Percentiles rank a stretch among this genome's conserved stretches.
Conservation (phyloP, 2,888 invertebrate species). For the Brachypterus glaber region DNA sequence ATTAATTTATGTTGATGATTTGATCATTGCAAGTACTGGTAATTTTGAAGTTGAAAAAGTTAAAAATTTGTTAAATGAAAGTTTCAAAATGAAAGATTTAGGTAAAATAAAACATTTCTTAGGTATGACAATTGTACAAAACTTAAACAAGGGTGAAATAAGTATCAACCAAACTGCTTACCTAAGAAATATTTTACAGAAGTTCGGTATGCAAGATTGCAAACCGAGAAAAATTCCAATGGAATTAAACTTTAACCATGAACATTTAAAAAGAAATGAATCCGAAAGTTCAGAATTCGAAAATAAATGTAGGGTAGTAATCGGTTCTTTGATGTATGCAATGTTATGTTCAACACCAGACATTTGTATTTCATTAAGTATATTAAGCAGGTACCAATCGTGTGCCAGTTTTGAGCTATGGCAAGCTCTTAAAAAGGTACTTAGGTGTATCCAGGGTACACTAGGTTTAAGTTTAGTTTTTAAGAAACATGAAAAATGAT, state of each 20-base stretch:
- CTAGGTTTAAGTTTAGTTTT: conserved; percentile 15
- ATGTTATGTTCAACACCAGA: conserved; percentile 17
- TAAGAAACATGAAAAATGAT: conserved; percentile 6
- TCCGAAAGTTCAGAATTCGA: conserved; percentile 11
- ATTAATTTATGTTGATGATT: conserved; percentile 12
- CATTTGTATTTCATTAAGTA: conserved; percentile 14
- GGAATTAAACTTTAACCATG: too few species aligned
- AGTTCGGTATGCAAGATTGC: conserved; percentile 1
- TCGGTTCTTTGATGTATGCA: conserved; percentile 18
- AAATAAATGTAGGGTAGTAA: conserved; percentile 11
- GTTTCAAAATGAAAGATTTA: conserved; percentile 11
- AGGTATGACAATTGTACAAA: conserved; percentile 8
- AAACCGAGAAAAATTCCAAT: too few species aligned
- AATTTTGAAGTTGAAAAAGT: conserved; percentile 8
- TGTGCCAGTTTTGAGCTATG: conserved; percentile 13
- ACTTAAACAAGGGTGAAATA: conserved; percentile 3
- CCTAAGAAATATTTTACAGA: conserved; percentile 7
- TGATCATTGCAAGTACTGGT: conserved; percentile 8
- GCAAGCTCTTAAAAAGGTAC: conserved; percentile 12
- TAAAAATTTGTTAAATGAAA: conserved; percentile 6
- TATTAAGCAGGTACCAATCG: conserved; percentile 18
- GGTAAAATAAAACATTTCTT: conserved; percentile 7
- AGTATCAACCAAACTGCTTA: conserved; percentile 6
- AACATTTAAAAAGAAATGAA: conserved; percentile 6
- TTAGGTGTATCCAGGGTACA: conserved; percentile 15